Evolutionary conservation across 2,888 invertebrate species (phyloP).

Genomic region (Melipona bicolor): DNA sequence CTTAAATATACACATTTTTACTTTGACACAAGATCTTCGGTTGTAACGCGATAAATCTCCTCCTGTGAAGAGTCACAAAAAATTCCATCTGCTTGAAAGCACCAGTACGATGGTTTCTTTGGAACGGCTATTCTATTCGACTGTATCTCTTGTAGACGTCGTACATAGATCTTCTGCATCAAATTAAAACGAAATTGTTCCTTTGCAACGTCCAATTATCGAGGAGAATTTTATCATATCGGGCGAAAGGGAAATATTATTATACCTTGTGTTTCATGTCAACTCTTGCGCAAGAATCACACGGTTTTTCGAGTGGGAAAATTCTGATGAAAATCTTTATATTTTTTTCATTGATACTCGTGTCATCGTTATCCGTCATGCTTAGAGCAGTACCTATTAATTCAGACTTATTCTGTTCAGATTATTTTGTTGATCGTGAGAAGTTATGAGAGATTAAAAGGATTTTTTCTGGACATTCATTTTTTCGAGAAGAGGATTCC

Average conservation of each 20-base stretch:
- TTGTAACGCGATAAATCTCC: conserved; percentile 79
- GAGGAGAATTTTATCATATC: neutral
- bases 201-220: too few relatives aligned
- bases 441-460: neutral
- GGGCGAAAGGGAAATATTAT: neutral
- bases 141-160: conserved; percentile 78
- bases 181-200: neutral
- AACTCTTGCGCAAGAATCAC: conserved; percentile 64
- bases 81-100: conserved; percentile 82
- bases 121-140: conserved; percentile 51
- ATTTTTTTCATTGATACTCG: conserved; percentile 45
- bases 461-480: conserved; percentile 22
- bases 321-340: conserved; percentile 71
- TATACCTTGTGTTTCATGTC: conserved; percentile 65
- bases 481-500: conserved; percentile 21
- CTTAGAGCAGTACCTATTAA: neutral
- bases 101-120: conserved; percentile 79
- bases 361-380: conserved; percentile 56
- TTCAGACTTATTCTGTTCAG: neutral
- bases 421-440: neutral
- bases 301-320: conserved; percentile 61
- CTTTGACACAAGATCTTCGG: conserved; percentile 80
- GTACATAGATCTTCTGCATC: conserved; percentile 79
- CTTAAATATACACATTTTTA: conserved; percentile 59
- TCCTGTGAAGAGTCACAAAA: conserved; percentile 82